Evolutionary conservation across 2,888 invertebrate genomes (phyloP), one percentile per base, ranked within the genome.

Genomic region (Tetragonula carbonaria): DNA sequence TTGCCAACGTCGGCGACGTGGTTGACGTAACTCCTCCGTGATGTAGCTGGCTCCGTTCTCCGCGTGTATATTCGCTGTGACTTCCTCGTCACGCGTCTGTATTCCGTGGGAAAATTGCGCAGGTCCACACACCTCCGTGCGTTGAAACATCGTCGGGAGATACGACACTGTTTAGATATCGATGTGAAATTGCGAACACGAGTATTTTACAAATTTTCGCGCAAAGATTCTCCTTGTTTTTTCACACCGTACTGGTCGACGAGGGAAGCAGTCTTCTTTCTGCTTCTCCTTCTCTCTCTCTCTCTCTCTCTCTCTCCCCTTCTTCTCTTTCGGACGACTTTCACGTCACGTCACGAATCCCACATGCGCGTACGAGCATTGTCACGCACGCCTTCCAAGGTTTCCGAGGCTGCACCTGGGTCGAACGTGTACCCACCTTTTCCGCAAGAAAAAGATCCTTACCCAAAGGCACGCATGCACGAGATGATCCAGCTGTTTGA

Each of bases 401-500:
- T 78, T 88, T 68, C 81, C 78, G 82, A 86, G 84, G 82, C 87
- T 89, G 90, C 91, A 90, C 89, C 91, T 91, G 90, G 90, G 86
- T 89, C 79, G 75, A 55, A 66, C 79, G 68, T 76, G 77, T 86
- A 84, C 85, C 87, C 86, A 88, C 88, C 90, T 90, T 90, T 89
- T 78, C 88, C 90, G 89, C 89, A 92, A 92, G 92, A 92, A 93
- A 92, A 91, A 91, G 91, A 92, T 92, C 90, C 90, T 93, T 91
- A 88, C 90, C 91, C 81, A 91, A 90, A 90, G 91, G 91, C 89
- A 84, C 88, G 87, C 91, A 91, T 91, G 92, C 93, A 91, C 92
- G 91, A 92, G 92, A 94, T 94, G 94, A 94, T 94, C 94, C 94
- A 94, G 94, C 94, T 94, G 94, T 94, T 94, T 93, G 94, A 94